Evolutionary conservation across 1,140 invertebrate species (phyloP).

Genomic region (Popillia japonica): DNA sequence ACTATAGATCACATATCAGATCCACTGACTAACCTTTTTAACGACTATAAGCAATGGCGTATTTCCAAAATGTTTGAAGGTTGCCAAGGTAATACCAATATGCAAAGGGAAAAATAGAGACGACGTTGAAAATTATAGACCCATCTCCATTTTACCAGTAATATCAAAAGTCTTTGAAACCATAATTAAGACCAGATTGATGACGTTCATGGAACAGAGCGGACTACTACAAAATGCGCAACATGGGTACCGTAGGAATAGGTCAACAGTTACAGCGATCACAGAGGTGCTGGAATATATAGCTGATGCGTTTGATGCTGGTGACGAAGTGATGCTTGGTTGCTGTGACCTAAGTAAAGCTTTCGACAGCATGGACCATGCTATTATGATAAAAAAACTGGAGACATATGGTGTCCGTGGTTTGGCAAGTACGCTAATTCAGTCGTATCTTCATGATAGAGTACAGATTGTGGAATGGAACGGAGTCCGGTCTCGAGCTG

Average conservation of each 20-base stretch:
- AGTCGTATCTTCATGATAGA: neutral
- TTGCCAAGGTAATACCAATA: slow-evolving; percentile 9
- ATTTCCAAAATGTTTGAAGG: neutral
- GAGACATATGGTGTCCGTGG: neutral
- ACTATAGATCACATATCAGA: no score
- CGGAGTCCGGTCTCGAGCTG: neutral
- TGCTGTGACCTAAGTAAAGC: slow-evolving; percentile 1
- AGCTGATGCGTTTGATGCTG: neutral
- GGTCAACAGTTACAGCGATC: neutral
- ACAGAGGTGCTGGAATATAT: neutral
- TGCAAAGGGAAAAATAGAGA: neutral
- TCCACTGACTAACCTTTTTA: neutral
- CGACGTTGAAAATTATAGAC: slow-evolving; percentile 22
- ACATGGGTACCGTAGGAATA: slow-evolving; percentile 3
- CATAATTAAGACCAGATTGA: neutral
- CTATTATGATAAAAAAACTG: neutral
- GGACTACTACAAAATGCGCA: slow-evolving; percentile 1
- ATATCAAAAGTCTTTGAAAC: slow-evolving; percentile 27
- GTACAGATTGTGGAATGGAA: slow-evolving; percentile 16
- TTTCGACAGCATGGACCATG: neutral
- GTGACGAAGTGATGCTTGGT: neutral
- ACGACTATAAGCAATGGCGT: slow-evolving; percentile 11
- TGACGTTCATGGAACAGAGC: neutral
- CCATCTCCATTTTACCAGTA: slow-evolving; percentile 17
- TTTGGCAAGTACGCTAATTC: neutral